These are phyloP conservation scores for Eurypyga helias DNA, from an alignment of 2,113 vertebrate species.

Conservation along the genomic window DNA sequence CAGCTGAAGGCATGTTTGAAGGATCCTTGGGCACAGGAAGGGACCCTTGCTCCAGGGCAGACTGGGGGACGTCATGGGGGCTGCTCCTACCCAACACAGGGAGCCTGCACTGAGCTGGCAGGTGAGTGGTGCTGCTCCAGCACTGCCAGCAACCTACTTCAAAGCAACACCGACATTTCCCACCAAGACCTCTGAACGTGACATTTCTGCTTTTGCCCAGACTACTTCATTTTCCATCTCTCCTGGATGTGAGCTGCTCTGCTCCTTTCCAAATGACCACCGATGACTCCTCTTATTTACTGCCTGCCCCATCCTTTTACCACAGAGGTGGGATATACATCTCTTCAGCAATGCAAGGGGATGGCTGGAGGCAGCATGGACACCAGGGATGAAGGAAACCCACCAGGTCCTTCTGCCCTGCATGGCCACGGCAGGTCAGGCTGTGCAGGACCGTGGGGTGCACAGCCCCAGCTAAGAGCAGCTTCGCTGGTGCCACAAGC, in stretches of 20 bases:
- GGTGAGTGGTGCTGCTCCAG: rapidly evolving
- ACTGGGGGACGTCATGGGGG: rapidly evolving
- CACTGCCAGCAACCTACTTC: rapidly evolving
- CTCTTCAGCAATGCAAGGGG: rapidly evolving
- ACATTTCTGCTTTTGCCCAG: not conserved
- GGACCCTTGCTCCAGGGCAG: not conserved
- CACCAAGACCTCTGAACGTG: rapidly evolving
- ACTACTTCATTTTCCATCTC: not conserved
- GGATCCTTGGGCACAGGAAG: rapidly evolving
- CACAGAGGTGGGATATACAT: rapidly evolving
- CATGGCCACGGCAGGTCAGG: not conserved
- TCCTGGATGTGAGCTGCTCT: not conserved
- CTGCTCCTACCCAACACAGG: not conserved
- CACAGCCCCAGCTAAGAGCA: not conserved
- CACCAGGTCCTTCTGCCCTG: not conserved
- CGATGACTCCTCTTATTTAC: not conserved
- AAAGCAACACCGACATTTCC: rapidly evolving
- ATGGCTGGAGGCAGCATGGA: rapidly evolving
- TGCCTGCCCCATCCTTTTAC: not conserved
- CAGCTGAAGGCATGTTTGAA: rapidly evolving
- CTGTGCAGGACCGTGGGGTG: not conserved
- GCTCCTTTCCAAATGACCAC: not conserved
- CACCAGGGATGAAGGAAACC: not conserved
- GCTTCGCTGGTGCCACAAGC: not conserved
- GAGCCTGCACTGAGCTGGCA: rapidly evolving